Conservation (phyloP, 1,140 invertebrate genomes). For the Drosophila elegans region DNA sequence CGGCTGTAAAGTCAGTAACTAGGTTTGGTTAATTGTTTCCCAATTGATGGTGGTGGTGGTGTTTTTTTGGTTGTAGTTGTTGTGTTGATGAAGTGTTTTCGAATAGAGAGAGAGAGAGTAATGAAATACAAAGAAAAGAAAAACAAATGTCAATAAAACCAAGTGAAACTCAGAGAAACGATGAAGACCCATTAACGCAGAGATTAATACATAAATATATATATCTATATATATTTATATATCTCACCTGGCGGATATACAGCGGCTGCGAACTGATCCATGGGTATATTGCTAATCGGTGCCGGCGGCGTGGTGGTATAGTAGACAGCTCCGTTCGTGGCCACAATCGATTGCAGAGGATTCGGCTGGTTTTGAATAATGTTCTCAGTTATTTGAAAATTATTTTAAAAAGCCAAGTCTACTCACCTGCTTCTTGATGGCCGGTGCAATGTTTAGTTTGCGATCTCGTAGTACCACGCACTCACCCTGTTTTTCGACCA, state of each 20-base stretch:
- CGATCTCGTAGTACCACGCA: slow-evolving; percentile 92
- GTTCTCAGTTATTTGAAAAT: not conserved
- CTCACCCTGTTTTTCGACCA: slow-evolving; percentile 86
- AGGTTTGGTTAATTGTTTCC: slow-evolving; percentile 69
- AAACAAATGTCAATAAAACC: slow-evolving; percentile 63
- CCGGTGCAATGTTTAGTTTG: slow-evolving; percentile 95
- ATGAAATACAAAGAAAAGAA: slow-evolving; percentile 70
- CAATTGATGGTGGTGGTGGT: slow-evolving; percentile 44
- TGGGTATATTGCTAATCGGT: slow-evolving; percentile 84
- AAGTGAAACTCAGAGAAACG: slow-evolving; percentile 47
- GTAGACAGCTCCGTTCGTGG: slow-evolving; percentile 84
- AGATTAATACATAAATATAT: not conserved
- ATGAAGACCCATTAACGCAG: slow-evolving; percentile 27
- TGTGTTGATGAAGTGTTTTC: slow-evolving; percentile 43
- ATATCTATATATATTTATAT: too few relatives aligned
- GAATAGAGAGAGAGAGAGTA: slow-evolving; percentile 49
- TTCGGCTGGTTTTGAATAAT: slow-evolving; percentile 43
- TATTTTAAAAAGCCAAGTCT: not conserved
- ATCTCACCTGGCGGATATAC: slow-evolving; percentile 84
- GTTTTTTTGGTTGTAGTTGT: slow-evolving; percentile 40
- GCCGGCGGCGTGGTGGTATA: slow-evolving; percentile 84
- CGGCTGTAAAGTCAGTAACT: slow-evolving; percentile 84
- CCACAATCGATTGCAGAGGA: slow-evolving; percentile 79
- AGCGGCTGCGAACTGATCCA: slow-evolving; percentile 84
- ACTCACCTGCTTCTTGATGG: slow-evolving; percentile 93